These are phyloP conservation scores for Apantesis nais DNA, from an alignment of 2,888 invertebrate genomes.

Conservation along the genomic window DNA sequence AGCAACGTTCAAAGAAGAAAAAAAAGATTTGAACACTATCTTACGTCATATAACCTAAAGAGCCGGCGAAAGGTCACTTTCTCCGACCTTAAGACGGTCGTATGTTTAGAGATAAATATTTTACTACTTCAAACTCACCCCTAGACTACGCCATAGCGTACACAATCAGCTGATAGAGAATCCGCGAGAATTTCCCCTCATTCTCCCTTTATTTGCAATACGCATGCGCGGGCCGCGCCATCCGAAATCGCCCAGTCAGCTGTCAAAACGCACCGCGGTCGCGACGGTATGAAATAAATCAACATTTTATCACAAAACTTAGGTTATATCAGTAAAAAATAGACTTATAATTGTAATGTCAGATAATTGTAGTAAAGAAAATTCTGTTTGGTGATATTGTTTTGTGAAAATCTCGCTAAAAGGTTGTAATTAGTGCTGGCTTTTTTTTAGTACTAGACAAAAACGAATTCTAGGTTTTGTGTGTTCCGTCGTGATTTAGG, in stretches of 20 bases:
- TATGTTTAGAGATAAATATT: constrained; percentile 18
- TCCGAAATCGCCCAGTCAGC: constrained; percentile 64
- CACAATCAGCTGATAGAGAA: constrained; percentile 44
- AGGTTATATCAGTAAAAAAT: constrained; percentile 33
- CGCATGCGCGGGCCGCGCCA: constrained; percentile 63
- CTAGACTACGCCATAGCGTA: constrained; percentile 16
- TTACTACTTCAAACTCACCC: constrained; percentile 13
- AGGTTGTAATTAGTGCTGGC: constrained; percentile 19
- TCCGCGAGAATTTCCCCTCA: constrained; percentile 43
- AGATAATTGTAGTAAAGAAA: not conserved
- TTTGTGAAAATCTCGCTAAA: constrained; percentile 3
- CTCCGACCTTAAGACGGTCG: not conserved
- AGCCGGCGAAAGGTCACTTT: not conserved
- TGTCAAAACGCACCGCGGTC: constrained; percentile 62
- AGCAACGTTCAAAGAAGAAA: not conserved
- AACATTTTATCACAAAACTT: constrained; percentile 26
- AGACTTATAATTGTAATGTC: not conserved
- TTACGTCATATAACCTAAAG: not conserved
- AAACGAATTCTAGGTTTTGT: constrained; percentile 32
- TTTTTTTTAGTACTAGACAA: constrained; percentile 37
- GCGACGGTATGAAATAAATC: constrained; percentile 35
- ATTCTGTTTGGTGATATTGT: constrained; percentile 3
- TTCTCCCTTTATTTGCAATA: constrained; percentile 35
- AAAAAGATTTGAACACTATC: not conserved
- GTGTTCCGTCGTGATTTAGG: constrained; percentile 21